Base-by-base conservation (phyloP, 2,797 vertebrate genomes). In the Lateolabrax maculatus region DNA sequence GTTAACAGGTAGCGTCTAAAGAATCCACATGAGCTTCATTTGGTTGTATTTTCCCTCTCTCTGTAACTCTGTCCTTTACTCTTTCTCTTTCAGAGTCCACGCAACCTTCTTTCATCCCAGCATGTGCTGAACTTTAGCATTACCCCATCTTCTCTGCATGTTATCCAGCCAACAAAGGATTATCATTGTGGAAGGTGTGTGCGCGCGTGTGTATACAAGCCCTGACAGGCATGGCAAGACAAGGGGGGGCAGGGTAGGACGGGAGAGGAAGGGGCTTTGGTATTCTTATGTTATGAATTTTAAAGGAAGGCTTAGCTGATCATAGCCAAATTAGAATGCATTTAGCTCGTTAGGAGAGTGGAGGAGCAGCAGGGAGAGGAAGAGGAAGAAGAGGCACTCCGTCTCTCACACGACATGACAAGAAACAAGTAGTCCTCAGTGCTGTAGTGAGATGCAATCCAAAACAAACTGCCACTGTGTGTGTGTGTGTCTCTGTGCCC, bases 111-210 rank as follows among this genome's bases (percentile, higher is more conserved):
- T 71, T 74, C 63, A 55, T 80, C 81, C 49, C 81, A 84, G 83
- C 78, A 53, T 64, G 81, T 43, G 57, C 65, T 87, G 80, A 81
- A 86, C 78, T 84, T 84, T 67, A 75, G 71, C 69, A 25, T 67
- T 66, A 79, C 34, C 37, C 73, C 67, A 78, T 88, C 87, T 79
- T 77, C 80, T 90, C 89, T 56, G 75, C 85, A 78, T 75, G 84
- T 81, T 90, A 91, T 87, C 90, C 85, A 80, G 84, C 82, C 83
- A 91, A 86, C 81, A 92, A 89, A 83, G 90, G 89, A 92, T 93
- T 92, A 93, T 79, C 76, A 51, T 27, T 75, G 68, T 67, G 43
- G 66, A 77, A 71, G 43, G 67, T 80, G 62, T 82, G 51, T 56
- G 39, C 34, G 75, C 46, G 23, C 61, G 67, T 81, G 72, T 81